A percentile compares a stretch with the other conserved stretches of the same genome.
These are phyloP conservation scores for Oryctes rhinoceros DNA, from an alignment of 1,140 invertebrate species.

Conservation along the genomic window DNA sequence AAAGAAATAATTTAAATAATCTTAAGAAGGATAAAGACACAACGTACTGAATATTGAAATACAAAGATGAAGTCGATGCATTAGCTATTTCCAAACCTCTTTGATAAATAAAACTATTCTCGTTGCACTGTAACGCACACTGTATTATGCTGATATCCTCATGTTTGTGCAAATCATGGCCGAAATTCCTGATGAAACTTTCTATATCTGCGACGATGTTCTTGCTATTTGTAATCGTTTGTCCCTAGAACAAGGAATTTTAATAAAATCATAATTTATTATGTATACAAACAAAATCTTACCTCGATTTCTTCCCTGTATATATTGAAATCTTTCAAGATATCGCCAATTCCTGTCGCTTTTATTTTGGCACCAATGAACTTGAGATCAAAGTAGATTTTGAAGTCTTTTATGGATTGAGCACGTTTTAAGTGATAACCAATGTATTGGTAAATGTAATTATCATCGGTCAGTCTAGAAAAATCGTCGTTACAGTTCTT, in stretches of 20 bases:
- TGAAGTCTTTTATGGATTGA: constrained; percentile 51
- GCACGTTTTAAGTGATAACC: constrained; percentile 60
- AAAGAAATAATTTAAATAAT: neutral
- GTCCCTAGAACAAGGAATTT: neutral
- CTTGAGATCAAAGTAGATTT: constrained; percentile 58
- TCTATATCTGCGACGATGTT: constrained; percentile 41
- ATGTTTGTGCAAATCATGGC: constrained; percentile 45
- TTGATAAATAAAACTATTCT: constrained; percentile 44
- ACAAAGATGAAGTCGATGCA: constrained; percentile 36
- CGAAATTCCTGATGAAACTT: constrained; percentile 44
- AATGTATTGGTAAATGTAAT: constrained; percentile 60
- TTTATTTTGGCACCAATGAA: constrained; percentile 60
- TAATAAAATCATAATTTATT: neutral
- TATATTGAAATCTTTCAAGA: constrained; percentile 58
- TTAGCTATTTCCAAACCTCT: constrained; percentile 41
- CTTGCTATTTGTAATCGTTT: neutral
- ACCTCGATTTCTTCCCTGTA: constrained; percentile 49
- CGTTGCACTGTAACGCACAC: constrained; percentile 43
- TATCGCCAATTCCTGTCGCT: constrained; percentile 55
- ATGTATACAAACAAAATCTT: too few species aligned
- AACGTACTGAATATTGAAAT: constrained; percentile 46
- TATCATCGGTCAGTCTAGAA: constrained; percentile 58
- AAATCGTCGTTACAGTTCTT: constrained; percentile 53
- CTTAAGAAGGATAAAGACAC: neutral
- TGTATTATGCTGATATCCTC: constrained; percentile 48